Percentiles rank a stretch among this genome's conserved stretches.
phyloP scores from a whole-genome alignment of 2,113 vertebrate genomes.

The Leptodactylus fuscus region DNA sequence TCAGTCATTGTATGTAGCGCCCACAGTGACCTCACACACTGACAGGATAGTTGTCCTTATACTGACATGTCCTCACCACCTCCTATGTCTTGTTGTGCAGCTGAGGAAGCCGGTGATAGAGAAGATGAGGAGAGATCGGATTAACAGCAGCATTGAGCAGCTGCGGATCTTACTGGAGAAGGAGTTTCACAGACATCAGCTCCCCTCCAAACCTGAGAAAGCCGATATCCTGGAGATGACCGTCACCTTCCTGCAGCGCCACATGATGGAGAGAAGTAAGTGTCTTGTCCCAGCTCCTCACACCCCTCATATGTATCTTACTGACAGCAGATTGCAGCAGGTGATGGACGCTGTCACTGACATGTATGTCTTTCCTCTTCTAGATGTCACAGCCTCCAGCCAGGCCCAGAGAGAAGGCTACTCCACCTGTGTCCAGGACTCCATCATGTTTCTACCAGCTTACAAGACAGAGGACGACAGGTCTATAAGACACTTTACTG shows the following conservation, averaged over 20 bases:
- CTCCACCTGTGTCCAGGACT: slow-evolving; percentile 69
- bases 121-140: slow-evolving; percentile 83
- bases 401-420: slow-evolving; percentile 64
- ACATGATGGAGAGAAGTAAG: slow-evolving; percentile 63
- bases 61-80: too few species aligned
- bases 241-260: slow-evolving; percentile 75
- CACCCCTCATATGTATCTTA: slow-evolving; percentile 10
- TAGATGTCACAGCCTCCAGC: slow-evolving; percentile 37
- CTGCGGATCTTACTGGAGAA: slow-evolving; percentile 79
- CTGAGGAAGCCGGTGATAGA: slow-evolving; percentile 80
- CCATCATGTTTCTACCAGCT: slow-evolving; percentile 64
- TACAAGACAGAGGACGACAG: slow-evolving; percentile 57
- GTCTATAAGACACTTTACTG: slow-evolving; percentile 63
- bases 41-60: too few species aligned
- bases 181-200: slow-evolving; percentile 76
- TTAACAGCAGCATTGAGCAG: slow-evolving; percentile 84
- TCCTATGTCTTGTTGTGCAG: slow-evolving; percentile 66
- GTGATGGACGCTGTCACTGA: slow-evolving; percentile 10
- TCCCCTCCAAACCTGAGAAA: slow-evolving; percentile 82
- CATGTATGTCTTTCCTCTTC: slow-evolving; percentile 14
- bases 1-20: too few species aligned
- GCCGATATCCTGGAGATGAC: slow-evolving; percentile 85
- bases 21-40: too few species aligned
- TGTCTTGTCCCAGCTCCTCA: background rate
- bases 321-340: slow-evolving; percentile 5